These are phyloP conservation scores for Malacoctenus gilli DNA, from an alignment of 2,797 vertebrate species.

Conservation along the genomic window DNA sequence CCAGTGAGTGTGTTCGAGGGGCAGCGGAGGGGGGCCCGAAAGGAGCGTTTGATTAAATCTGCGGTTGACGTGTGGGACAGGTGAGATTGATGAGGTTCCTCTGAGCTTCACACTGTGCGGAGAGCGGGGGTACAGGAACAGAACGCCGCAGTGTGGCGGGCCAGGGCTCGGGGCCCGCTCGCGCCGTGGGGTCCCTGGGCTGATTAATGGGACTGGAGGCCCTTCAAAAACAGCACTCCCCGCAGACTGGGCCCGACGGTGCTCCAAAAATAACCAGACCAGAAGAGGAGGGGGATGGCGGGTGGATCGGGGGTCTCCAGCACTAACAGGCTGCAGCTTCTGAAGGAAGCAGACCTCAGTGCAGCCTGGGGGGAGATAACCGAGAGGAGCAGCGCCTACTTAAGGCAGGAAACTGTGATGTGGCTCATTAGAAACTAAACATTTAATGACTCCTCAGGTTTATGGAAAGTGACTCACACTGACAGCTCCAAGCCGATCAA, in stretches of 20 bases:
- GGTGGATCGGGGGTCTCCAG: constrained; percentile 48
- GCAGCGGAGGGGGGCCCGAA: constrained; percentile 68
- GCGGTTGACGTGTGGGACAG: constrained; percentile 89
- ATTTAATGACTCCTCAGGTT: constrained; percentile 40
- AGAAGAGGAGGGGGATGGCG: constrained; percentile 62
- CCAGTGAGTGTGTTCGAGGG: constrained; percentile 33
- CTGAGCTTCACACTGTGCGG: constrained; percentile 89
- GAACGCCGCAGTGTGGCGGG: constrained; percentile 87
- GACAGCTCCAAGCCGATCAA: constrained; percentile 35
- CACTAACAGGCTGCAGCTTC: constrained; percentile 73
- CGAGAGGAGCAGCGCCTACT: constrained; percentile 34
- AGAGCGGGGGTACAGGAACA: constrained; percentile 86
- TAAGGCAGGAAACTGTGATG: constrained; percentile 64
- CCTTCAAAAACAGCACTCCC: constrained; percentile 88
- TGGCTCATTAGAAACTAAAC: constrained; percentile 61
- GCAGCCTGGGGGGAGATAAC: constrained; percentile 38
- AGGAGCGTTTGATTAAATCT: constrained; percentile 89
- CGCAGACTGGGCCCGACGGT: constrained; percentile 77
- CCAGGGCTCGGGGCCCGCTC: constrained; percentile 84
- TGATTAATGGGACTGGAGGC: constrained; percentile 95
- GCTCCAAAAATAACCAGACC: constrained; percentile 87
- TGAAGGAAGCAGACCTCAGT: constrained; percentile 63
- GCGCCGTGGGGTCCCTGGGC: constrained; percentile 82
- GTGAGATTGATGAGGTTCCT: constrained; percentile 99
- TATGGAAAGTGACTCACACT: constrained; percentile 56